Evolutionary conservation across 2,113 vertebrate genomes (phyloP), one percentile per base, ranked within the genome.

Genomic region (Dendropsophus ebraccatus): DNA sequence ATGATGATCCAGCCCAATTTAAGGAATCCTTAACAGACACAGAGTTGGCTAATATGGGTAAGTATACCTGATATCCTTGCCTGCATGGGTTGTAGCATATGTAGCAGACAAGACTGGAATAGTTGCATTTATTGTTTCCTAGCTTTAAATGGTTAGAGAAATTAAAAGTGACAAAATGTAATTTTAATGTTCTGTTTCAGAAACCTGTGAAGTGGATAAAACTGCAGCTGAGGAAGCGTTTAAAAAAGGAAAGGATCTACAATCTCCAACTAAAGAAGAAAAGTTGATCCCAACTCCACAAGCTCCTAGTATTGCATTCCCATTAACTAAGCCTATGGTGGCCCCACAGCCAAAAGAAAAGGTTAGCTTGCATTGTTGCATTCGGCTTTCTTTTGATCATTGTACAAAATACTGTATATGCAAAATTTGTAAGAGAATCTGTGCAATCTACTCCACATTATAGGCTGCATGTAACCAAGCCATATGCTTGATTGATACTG

Each of bases 281-380:
- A 89, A 90, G 5, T 79, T 93, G 78, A 90, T 95, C 79, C 93
- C 95, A 14, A 98, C 95, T 0, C 97, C 96, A 0, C 87, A 96
- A 82, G 95, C 96, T 50, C 96, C 96, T 50, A 96, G 94, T 88
- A 94, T 97, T 79, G 96, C 96, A 75, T 97, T 98, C 78, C 95
- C 96, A 0, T 90, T 96, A 17, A 92, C 96, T 74, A 97, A 97
- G n/a, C 95, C 97, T 1, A 90, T 93, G 11, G 94, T 96, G 23
- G 94, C 95, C 74, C 95, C 95, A 2, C 92, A 95, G 45, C 95
- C 96, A 23, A 89, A 85, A 88, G 93, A 91, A 86, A 88, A 95
- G 92, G 94, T 96, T 30, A 77, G 16, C 11, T 77, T 21, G 73
- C 25, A 77, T 32, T 28, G 10, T 54, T 12, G 0, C 1, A 5